These are phyloP conservation scores for Thamnophis sirtalis DNA, from an alignment of 2,113 vertebrate genomes.

Conservation along the genomic window DNA sequence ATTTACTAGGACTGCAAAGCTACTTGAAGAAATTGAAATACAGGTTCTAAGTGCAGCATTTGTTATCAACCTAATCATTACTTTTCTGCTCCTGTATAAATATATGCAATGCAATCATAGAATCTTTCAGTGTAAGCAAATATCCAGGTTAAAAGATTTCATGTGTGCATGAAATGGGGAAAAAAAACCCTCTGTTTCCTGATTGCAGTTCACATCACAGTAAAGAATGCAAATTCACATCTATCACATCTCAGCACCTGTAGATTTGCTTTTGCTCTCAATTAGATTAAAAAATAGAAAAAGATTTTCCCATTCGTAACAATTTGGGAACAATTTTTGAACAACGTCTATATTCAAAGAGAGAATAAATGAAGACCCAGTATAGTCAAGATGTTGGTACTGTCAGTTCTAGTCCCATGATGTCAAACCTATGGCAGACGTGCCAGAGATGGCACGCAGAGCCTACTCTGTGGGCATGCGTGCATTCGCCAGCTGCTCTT, in stretches of 20 bases:
- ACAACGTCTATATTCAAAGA: not conserved
- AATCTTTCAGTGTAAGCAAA: not conserved
- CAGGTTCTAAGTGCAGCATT: not conserved
- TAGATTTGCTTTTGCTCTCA: not conserved
- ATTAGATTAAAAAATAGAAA: slow-evolving; percentile 1
- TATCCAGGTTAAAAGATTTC: slow-evolving; percentile 8
- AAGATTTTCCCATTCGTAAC: not conserved
- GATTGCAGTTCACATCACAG: not conserved
- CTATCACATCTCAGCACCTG: not conserved
- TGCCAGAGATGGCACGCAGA: no score
- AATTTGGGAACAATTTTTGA: not conserved
- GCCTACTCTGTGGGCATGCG: no score
- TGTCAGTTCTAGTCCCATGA: no score
- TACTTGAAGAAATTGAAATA: not conserved
- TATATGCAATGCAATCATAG: not conserved
- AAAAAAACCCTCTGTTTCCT: not conserved
- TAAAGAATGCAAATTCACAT: not conserved
- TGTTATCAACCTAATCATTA: not conserved
- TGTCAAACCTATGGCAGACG: no score
- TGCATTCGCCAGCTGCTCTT: no score
- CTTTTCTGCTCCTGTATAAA: not conserved
- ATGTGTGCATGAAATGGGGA: not conserved
- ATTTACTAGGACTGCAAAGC: not conserved
- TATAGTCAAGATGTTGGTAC: not conserved
- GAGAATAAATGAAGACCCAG: not conserved